Percentiles rank a stretch among this genome's conserved stretches.
Evolutionary conservation across 2,888 invertebrate genomes (phyloP).

Genomic region (Limnephilus marmoratus): DNA sequence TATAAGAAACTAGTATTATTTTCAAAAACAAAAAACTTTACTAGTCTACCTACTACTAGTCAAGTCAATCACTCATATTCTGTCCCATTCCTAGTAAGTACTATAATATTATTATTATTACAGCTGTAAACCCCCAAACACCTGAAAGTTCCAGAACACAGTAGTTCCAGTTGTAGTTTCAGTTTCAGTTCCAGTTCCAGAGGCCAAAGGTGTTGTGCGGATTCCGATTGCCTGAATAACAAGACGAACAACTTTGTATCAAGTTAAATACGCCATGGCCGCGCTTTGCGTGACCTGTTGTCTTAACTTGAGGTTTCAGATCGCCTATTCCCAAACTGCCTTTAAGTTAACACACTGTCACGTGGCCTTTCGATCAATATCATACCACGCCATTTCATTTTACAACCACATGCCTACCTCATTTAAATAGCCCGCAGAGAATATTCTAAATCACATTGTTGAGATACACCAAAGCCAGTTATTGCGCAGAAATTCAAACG

Average conservation of each 20-base stretch:
- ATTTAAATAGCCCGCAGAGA: no score
- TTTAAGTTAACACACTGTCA: background rate
- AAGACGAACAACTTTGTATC: background rate
- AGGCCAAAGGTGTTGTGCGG: background rate
- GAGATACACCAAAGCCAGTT: no score
- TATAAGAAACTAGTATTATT: no score
- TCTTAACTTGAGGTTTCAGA: slow-evolving; percentile 17
- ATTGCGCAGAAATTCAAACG: no score
- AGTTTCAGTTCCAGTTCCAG: background rate
- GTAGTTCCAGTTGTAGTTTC: background rate
- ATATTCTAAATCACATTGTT: no score
- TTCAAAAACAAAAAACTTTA: background rate
- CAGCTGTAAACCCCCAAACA: background rate
- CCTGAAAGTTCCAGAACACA: background rate
- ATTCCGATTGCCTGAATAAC: background rate
- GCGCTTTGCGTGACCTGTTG: slow-evolving; percentile 43
- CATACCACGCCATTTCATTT: no score
- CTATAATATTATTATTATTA: background rate
- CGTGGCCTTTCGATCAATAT: background rate
- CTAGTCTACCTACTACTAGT: background rate
- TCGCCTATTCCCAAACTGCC: background rate
- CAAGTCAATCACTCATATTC: background rate
- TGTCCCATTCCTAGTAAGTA: background rate
- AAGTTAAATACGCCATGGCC: slow-evolving; percentile 28
- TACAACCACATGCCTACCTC: no score